Evolutionary conservation across 1,140 invertebrate species (phyloP).

Genomic region (Lanistes nyassanus): DNA sequence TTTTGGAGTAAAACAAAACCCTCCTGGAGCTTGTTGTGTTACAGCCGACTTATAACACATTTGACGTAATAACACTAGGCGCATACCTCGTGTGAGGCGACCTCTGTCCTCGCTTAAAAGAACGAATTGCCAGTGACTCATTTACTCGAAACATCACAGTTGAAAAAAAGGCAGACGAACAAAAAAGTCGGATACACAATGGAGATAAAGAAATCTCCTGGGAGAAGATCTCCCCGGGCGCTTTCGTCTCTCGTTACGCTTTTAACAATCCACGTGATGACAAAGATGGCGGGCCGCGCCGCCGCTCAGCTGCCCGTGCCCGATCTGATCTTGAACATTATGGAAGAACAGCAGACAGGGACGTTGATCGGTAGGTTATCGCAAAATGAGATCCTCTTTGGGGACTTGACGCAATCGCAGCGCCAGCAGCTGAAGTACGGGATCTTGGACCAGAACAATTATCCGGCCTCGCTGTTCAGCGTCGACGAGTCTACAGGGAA

Average conservation of each 20-base stretch:
- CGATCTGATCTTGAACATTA: conserved; percentile 31
- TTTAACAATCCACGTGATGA: neutral
- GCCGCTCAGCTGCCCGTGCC: conserved; percentile 18
- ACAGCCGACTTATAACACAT: too few relatives aligned
- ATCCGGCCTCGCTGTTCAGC: conserved; percentile 36
- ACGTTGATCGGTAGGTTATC: conserved; percentile 42
- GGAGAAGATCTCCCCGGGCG: neutral
- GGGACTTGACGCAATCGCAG: conserved; percentile 26
- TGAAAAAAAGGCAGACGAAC: too few relatives aligned
- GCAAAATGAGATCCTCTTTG: conserved; percentile 26
- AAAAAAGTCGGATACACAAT: neutral
- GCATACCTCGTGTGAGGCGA: too few relatives aligned
- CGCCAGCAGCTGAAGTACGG: conserved; percentile 33
- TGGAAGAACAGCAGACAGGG: conserved; percentile 29
- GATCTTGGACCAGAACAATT: conserved; percentile 32
- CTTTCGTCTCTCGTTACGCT: neutral
- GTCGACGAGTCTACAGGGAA: conserved; percentile 32
- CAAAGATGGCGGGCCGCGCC: neutral
- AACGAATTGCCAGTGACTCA: too few relatives aligned
- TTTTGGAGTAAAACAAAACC: too few relatives aligned
- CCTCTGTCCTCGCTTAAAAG: too few relatives aligned
- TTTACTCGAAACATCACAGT: neutral
- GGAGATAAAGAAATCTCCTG: neutral
- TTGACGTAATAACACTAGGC: too few relatives aligned
- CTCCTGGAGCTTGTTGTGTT: too few relatives aligned